These are phyloP conservation scores for Heterodera carotae DNA, from an alignment of 1,140 invertebrate genomes.

Conservation along the genomic window DNA sequence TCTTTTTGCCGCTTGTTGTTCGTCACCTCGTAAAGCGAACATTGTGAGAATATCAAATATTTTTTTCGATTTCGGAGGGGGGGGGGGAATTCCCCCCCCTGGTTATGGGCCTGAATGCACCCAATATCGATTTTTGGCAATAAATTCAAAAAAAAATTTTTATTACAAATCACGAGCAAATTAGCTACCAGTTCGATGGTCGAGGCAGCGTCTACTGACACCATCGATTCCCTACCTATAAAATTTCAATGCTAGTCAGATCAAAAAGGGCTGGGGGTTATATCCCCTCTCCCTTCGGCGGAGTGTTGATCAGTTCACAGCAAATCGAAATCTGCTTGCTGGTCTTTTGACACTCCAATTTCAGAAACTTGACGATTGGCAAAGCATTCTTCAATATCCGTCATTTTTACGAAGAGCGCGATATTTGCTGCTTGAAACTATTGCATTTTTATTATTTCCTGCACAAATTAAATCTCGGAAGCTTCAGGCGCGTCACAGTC, in stretches of 20 bases:
- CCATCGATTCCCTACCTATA: too few relatives aligned
- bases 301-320: background rate
- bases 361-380: conserved; percentile 49
- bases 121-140: too few relatives aligned
- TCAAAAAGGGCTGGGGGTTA: too few relatives aligned
- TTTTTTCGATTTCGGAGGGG: too few relatives aligned
- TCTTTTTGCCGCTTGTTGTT: conserved; percentile 38
- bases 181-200: too few relatives aligned
- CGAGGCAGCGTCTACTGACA: too few relatives aligned
- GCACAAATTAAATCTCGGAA: conserved; percentile 29
- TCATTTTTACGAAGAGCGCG: conserved; percentile 37
- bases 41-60: background rate
- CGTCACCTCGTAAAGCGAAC: background rate
- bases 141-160: too few relatives aligned
- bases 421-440: conserved; percentile 45
- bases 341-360: conserved; percentile 20
- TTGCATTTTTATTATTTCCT: conserved; percentile 50
- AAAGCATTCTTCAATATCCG: conserved; percentile 36
- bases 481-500: background rate
- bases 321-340: background rate
- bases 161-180: too few relatives aligned
- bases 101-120: too few relatives aligned
- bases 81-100: too few relatives aligned
- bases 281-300: too few relatives aligned
- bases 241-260: too few relatives aligned